A percentile compares a stretch with the other conserved stretches of the same genome.
Evolutionary conservation across 2,888 invertebrate species (phyloP).

Genomic region (Agrotis clavis): DNA sequence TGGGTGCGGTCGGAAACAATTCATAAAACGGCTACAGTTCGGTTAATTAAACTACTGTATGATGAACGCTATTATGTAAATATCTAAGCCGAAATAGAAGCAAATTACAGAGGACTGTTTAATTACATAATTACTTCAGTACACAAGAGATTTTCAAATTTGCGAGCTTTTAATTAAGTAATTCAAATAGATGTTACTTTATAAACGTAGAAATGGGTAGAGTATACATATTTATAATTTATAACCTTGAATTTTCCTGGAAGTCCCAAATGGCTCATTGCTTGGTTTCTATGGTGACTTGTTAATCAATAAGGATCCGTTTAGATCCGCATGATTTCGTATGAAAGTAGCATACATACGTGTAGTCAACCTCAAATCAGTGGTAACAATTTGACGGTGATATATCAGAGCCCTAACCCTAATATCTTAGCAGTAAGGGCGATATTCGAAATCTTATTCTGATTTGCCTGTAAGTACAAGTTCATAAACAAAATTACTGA

Average conservation of each 20-base stretch:
- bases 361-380: not conserved
- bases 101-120: slow-evolving; percentile 21
- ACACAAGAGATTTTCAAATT: slow-evolving; percentile 1
- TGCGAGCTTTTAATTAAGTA: not conserved
- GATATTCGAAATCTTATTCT: not conserved
- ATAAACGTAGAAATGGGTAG: not conserved
- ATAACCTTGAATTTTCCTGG: slow-evolving; percentile 11
- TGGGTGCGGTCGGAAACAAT: slow-evolving; percentile 74
- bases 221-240: slow-evolving; percentile 16
- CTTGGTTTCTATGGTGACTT: slow-evolving; percentile 41
- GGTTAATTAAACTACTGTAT: slow-evolving; percentile 63
- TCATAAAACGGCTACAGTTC: slow-evolving; percentile 63
- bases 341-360: not conserved
- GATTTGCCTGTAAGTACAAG: not conserved
- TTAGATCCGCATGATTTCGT: slow-evolving; percentile 3
- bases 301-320: slow-evolving; percentile 43
- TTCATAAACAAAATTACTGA: not conserved
- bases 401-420: not conserved
- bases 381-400: not conserved
- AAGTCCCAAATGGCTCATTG: slow-evolving; percentile 8
- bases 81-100: slow-evolving; percentile 27
- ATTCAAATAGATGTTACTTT: not conserved
- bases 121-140: slow-evolving; percentile 23
- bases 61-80: slow-evolving; percentile 44
- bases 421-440: not conserved